Conservation (phyloP, 2,113 vertebrate species). For the Engraulis encrasicolus region DNA sequence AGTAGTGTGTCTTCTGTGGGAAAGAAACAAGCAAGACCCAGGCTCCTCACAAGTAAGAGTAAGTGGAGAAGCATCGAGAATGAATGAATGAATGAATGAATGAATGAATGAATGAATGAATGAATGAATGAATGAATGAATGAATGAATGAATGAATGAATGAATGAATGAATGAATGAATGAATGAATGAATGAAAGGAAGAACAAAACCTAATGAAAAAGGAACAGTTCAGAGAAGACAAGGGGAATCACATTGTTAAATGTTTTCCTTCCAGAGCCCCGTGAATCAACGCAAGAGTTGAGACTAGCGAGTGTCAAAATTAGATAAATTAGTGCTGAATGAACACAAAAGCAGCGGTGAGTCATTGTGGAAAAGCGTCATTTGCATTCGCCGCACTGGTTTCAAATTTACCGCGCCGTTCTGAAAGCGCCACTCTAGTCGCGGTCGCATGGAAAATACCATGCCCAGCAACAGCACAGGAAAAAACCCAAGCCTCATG, state of each 20-base stretch:
- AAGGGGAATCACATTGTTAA: not conserved
- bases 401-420: not conserved
- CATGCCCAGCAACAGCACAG: not conserved
- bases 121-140: too few relatives aligned
- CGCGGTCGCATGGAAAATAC: not conserved
- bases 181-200: not conserved
- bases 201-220: not conserved
- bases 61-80: too few relatives aligned
- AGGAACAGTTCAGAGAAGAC: not conserved
- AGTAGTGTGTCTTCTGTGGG: not conserved
- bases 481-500: not conserved
- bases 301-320: not conserved
- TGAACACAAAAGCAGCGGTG: not conserved
- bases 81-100: too few relatives aligned
- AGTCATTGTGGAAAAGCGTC: slow-evolving; percentile 13
- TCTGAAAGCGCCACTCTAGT: not conserved
- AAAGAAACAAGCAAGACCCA: not conserved
- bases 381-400: not conserved
- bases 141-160: not conserved
- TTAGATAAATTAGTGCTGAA: slow-evolving; percentile 7
- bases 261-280: not conserved
- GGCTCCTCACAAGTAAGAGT: not conserved
- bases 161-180: not conserved
- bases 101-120: too few relatives aligned
- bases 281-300: not conserved